These are phyloP conservation scores for Tetragonisca angustula DNA, from an alignment of 2,888 invertebrate species.

Conservation along the genomic window DNA sequence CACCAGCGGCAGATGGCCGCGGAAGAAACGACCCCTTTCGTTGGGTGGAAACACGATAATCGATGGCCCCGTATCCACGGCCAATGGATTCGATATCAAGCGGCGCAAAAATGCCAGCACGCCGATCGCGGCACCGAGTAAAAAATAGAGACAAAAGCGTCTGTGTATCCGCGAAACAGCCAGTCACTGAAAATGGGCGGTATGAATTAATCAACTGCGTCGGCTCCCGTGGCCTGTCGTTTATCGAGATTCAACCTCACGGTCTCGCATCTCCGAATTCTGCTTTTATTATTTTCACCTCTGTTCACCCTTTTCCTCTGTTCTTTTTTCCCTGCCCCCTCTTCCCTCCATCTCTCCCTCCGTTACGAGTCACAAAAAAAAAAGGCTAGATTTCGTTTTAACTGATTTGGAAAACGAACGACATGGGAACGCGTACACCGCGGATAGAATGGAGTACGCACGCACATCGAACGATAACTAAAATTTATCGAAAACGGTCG, in stretches of 20 bases:
- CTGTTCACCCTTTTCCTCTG: not conserved
- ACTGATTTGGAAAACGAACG: conserved; percentile 22
- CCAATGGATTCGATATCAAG: conserved; percentile 54
- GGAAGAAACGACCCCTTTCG: conserved; percentile 35
- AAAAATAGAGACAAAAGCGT: conserved; percentile 54
- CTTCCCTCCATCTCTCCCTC: not conserved
- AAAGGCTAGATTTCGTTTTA: conserved; percentile 45
- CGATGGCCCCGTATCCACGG: conserved; percentile 49
- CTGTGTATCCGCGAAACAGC: conserved; percentile 42
- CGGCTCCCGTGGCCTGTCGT: conserved; percentile 48
- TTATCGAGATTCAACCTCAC: conserved; percentile 57
- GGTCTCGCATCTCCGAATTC: conserved; percentile 9
- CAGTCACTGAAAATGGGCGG: conserved; percentile 57
- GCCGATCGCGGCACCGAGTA: conserved; percentile 18
- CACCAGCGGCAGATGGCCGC: conserved; percentile 21
- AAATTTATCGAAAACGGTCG: conserved; percentile 42
- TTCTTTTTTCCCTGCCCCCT: not conserved
- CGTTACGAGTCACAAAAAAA: not conserved
- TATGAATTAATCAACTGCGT: conserved; percentile 67
- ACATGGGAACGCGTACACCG: not conserved
- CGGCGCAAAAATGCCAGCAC: conserved; percentile 50
- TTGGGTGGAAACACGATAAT: conserved; percentile 54
- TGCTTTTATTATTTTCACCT: conserved; percentile 14
- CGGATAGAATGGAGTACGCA: not conserved
- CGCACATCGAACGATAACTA: conserved; percentile 3